phyloP scores from a whole-genome alignment of 2,797 vertebrate species.

The Rhadinocentrus ornatus region DNA sequence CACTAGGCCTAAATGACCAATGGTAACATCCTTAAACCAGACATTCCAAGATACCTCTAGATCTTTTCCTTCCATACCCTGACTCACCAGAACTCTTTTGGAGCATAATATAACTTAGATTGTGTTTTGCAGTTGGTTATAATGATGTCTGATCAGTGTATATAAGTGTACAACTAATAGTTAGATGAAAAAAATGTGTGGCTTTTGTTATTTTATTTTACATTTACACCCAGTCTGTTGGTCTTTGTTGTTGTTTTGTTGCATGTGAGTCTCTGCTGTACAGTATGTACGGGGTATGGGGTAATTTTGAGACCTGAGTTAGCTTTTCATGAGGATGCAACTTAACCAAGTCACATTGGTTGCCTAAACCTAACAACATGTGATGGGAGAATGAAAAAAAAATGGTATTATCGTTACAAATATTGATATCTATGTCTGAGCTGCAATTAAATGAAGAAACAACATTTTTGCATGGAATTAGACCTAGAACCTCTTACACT shows the following conservation, averaged over 20 bases:
- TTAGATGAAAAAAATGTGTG: too few species aligned
- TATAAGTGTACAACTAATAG: too few species aligned
- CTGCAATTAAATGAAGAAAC: not conserved
- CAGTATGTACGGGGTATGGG: too few species aligned
- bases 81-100: not conserved
- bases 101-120: not conserved
- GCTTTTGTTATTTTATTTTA: not conserved
- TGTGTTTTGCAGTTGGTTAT: not conserved
- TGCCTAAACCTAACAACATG: not conserved
- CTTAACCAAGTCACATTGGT: not conserved
- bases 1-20: not conserved
- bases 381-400: not conserved
- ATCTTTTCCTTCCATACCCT: not conserved
- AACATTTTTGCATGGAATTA: not conserved
- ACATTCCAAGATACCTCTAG: not conserved
- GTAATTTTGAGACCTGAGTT: not conserved
- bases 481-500: not conserved
- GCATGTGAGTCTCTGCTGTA: not conserved
- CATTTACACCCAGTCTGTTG: too few species aligned
- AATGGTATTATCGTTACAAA: not conserved
- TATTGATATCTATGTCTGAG: not conserved
- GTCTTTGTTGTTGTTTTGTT: not conserved
- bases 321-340: not conserved
- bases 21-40: not conserved
- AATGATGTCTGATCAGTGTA: not conserved